phyloP scores from a whole-genome alignment of 2,113 vertebrate genomes.

The Corvus hawaiiensis region DNA sequence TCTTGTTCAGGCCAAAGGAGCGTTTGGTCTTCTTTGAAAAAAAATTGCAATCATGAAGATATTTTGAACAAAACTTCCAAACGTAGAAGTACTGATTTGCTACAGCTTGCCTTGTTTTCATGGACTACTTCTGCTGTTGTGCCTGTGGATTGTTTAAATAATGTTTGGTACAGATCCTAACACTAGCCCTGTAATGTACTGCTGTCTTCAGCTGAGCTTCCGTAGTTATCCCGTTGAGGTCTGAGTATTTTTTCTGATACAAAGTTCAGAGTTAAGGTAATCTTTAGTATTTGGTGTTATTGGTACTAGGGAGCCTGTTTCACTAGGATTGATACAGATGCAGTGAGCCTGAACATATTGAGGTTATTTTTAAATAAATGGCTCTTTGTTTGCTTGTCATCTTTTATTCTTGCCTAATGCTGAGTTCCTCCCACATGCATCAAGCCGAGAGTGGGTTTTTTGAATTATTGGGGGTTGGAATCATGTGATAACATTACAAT shows the following conservation, averaged over 20 bases:
- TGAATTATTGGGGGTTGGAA: background rate
- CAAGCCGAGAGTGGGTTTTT: background rate
- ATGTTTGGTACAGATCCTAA: background rate
- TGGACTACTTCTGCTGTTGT: background rate
- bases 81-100: background rate
- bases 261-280: background rate
- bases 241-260: background rate
- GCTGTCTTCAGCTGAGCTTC: background rate
- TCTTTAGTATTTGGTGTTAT: background rate
- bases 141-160: background rate
- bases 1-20: background rate
- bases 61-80: background rate
- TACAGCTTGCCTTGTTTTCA: background rate
- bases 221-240: background rate
- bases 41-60: background rate
- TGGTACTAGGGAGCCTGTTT: background rate
- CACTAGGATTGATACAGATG: background rate
- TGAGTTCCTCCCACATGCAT: constrained; percentile 38
- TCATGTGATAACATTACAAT: background rate
- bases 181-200: background rate
- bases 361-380: constrained; percentile 34
- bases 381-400: constrained; percentile 45
- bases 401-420: constrained; percentile 28
- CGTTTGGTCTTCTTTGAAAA: background rate
- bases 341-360: background rate